Conservation (phyloP, 2,888 invertebrate species). For the Calameuta idolon region DNA sequence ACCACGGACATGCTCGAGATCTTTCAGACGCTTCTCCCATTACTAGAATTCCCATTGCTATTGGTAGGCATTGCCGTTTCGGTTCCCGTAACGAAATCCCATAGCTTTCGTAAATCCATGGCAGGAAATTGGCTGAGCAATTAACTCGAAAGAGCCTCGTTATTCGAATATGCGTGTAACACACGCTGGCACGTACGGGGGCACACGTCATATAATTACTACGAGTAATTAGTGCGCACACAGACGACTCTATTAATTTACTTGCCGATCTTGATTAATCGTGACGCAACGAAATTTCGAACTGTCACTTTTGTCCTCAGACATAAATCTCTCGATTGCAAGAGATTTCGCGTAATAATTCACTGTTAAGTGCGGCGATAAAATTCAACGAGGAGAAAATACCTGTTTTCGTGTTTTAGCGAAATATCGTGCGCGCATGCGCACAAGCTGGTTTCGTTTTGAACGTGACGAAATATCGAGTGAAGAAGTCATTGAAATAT, state of each 20-base stretch:
- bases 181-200: neutral
- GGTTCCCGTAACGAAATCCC: neutral
- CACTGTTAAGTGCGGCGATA: neutral
- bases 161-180: neutral
- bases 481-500: neutral
- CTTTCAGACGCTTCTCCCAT: constrained; percentile 13
- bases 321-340: neutral
- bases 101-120: neutral
- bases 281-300: neutral
- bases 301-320: neutral
- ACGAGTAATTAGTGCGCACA: neutral
- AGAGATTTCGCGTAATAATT: neutral
- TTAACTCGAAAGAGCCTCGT: constrained; percentile 14
- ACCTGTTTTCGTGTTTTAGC: neutral
- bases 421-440: neutral
- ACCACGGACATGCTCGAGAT: constrained; percentile 31
- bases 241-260: neutral
- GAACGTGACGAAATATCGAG: neutral
- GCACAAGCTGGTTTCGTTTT: neutral
- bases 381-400: neutral
- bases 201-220: neutral
- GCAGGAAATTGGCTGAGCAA: constrained; percentile 23
- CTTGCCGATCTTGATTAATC: neutral
- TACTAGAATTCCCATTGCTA: neutral
- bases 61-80: neutral